phyloP scores from a whole-genome alignment of 2,113 vertebrate genomes.

The Megaleporinus macrocephalus region DNA sequence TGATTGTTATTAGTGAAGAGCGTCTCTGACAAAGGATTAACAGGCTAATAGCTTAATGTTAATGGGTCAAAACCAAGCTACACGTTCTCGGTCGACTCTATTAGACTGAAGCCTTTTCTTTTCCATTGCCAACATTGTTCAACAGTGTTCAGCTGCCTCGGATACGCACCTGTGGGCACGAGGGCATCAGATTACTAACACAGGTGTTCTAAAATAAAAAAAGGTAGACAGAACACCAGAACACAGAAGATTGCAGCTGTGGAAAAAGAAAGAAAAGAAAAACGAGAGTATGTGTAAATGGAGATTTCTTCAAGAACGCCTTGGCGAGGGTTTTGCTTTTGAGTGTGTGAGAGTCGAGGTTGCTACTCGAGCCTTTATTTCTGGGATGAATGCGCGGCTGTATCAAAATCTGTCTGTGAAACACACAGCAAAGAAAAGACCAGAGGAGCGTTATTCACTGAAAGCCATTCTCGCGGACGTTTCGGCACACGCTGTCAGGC shows the following conservation, averaged over 20 bases:
- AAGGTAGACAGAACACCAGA: background rate
- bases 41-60: background rate
- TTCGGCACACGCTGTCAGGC: constrained; percentile 3
- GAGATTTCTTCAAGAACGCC: constrained; percentile 17
- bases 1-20: background rate
- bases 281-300: constrained; percentile 23
- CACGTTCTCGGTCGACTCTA: background rate
- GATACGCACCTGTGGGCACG: background rate
- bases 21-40: background rate
- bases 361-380: constrained; percentile 42
- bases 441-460: constrained; percentile 18
- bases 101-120: background rate
- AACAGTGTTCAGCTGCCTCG: background rate
- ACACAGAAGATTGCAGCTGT: constrained; percentile 17
- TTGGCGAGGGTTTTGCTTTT: constrained; percentile 17
- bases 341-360: constrained; percentile 38
- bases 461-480: background rate
- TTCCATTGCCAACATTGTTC: background rate
- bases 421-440: constrained; percentile 39
- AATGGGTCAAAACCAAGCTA: background rate
- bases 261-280: constrained; percentile 13
- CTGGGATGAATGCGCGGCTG: constrained; percentile 32
- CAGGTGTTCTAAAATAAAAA: constrained; percentile 15
- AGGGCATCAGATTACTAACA: constrained; percentile 30
- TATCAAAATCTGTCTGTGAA: constrained; percentile 39